Base-by-base conservation (phyloP, 2,797 vertebrate species). In the Gobionotothen gibberifrons region DNA sequence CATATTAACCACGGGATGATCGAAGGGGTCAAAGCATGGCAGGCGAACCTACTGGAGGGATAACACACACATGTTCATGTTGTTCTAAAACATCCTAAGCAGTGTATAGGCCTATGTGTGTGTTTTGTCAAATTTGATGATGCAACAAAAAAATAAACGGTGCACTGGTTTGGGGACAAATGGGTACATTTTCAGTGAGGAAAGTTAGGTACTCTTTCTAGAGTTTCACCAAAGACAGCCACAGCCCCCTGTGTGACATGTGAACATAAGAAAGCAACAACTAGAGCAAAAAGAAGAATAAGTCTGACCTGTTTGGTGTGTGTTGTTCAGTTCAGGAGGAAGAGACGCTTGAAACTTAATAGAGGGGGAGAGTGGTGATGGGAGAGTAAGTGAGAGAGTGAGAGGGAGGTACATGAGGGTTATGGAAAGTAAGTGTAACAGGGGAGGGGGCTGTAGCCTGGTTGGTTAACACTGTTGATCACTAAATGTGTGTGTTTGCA, bases 241-340 rank as follows among this genome's bases (percentile, higher is more conserved):
- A 72, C 15, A 7, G 43, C 15, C 85, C 72, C 63, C 62, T 59
- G 76, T 42, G 73, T 57, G 74, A 76, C 76, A 57, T 5, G 21
- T 40, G 48, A 63, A 66, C 52, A 17, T 4, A 58, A 80, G 58
- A 84, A 78, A 87, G 59, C 74, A 56, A 77, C 22, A 59, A 63
- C 52, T 40, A 44, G 40, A 89, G 67, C 48, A 89, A 87, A 81
- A 88, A 92, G 52, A 85, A 93, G 72, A 89, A 85, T 40, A 87
- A 89, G 74, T 90, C 94, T 94, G 94, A 95, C 93, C 94, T 95
- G 94, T 91, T 92, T 60, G 87, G 84, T 36, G 69, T 92, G 68
- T 89, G 92, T 81, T 91, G 92, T 78, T 91, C 88, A 82, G 90
- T 83, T 93, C 83, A 68, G 89, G 86, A 90, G 88, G 85, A 90